Conservation (phyloP, 2,797 vertebrate species). For the Acrocephalus scirpaceus region DNA sequence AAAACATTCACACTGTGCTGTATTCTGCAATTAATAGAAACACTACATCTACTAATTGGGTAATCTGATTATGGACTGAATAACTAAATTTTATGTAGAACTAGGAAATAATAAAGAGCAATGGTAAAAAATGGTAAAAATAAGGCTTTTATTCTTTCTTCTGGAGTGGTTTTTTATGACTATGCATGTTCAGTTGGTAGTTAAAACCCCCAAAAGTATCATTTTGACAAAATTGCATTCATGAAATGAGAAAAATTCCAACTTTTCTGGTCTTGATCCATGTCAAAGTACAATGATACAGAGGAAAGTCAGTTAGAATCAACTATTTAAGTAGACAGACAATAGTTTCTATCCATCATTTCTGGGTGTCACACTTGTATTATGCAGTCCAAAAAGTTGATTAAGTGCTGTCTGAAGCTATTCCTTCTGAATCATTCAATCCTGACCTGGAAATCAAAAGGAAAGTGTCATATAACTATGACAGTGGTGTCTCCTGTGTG, state of each 20-base stretch:
- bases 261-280: background rate
- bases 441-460: background rate
- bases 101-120: background rate
- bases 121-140: background rate
- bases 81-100: background rate
- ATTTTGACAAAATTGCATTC: background rate
- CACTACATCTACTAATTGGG: background rate
- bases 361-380: background rate
- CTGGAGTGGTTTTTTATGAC: background rate
- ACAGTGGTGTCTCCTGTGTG: background rate
- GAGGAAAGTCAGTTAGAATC: background rate
- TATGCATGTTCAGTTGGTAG: background rate
- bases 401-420: background rate
- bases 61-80: background rate
- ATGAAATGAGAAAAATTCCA: background rate
- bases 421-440: background rate
- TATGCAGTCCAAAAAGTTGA: background rate
- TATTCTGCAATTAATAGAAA: background rate
- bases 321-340: background rate
- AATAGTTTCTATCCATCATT: background rate
- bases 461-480: background rate
- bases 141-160: background rate
- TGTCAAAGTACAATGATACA: background rate
- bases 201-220: background rate
- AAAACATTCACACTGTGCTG: background rate